Conservation (phyloP, 2,113 vertebrate genomes). For the Notiomystis cincta region DNA sequence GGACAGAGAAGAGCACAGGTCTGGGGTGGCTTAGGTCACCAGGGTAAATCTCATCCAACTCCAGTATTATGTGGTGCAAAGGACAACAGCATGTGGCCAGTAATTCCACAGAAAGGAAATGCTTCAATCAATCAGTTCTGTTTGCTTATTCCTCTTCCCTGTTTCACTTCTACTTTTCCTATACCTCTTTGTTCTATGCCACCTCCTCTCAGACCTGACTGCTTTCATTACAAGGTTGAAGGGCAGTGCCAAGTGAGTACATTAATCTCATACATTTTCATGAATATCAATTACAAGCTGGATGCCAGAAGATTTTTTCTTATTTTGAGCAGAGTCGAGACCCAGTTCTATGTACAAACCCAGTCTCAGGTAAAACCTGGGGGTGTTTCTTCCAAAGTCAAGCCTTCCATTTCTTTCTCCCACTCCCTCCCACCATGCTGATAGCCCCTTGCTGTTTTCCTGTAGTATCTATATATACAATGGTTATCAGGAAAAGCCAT, state of each 20-base stretch:
- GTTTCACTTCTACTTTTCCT: background rate
- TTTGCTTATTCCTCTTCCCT: background rate
- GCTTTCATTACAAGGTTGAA: constrained; percentile 12
- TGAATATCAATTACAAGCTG: constrained; percentile 25
- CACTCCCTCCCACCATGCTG: background rate
- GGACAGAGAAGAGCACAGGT: fast-evolving
- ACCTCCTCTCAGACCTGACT: background rate
- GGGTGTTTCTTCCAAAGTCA: background rate
- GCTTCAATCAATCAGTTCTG: background rate
- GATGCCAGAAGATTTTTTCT: background rate
- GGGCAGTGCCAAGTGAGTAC: background rate
- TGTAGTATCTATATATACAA: background rate
- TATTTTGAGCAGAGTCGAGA: background rate
- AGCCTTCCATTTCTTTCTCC: background rate
- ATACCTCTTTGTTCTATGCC: background rate
- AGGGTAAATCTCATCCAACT: background rate
- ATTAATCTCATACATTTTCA: constrained; percentile 47
- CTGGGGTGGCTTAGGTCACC: background rate
- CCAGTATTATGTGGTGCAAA: background rate
- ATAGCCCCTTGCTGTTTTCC: background rate
- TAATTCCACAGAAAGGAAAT: background rate
- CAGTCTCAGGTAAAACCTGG: background rate
- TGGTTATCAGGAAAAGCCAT: constrained; percentile 28
- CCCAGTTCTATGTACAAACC: background rate
- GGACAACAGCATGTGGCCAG: background rate